phyloP scores from a whole-genome alignment of 2,113 vertebrate genomes.

The Cyprinodon variegatus region DNA sequence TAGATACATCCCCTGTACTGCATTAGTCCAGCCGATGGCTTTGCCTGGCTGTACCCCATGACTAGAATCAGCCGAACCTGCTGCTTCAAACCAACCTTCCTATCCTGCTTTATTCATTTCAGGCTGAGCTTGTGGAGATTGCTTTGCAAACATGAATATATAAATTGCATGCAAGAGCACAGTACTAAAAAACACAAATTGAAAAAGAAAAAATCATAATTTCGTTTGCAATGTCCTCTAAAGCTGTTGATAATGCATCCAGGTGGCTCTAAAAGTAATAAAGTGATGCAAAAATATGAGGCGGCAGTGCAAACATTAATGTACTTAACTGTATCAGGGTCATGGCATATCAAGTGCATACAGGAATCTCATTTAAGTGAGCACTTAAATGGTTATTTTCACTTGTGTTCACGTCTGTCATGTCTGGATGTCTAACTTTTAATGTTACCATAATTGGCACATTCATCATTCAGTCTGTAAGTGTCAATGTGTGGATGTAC shows the following conservation, averaged over 20 bases:
- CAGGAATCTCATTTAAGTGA: constrained; percentile 88
- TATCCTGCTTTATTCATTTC: constrained; percentile 48
- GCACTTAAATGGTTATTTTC: constrained; percentile 84
- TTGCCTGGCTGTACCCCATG: constrained; percentile 50
- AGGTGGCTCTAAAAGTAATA: constrained; percentile 12
- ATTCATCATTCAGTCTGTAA: constrained; percentile 58
- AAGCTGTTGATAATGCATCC: constrained; percentile 11
- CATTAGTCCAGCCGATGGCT: constrained; percentile 50
- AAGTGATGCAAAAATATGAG: constrained; percentile 31
- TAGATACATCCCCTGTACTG: constrained; percentile 7
- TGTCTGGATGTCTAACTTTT: constrained; percentile 58
- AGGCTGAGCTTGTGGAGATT: constrained; percentile 53
- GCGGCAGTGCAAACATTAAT: constrained; percentile 31
- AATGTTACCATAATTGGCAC: constrained; percentile 48
- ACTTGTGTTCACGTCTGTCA: constrained; percentile 75
- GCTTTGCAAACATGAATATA: constrained; percentile 26
- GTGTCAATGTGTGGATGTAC: constrained; percentile 34
- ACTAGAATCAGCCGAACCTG: constrained; percentile 33
- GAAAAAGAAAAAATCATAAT: not conserved
- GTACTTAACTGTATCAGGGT: constrained; percentile 57
- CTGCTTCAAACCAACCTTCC: constrained; percentile 25
- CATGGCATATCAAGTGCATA: constrained; percentile 70
- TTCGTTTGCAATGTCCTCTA: constrained; percentile 44
- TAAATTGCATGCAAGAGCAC: constrained; percentile 46
- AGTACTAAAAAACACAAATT: constrained; percentile 4